Conservation (phyloP, 1,140 invertebrate genomes). For the Drosophila orena region DNA sequence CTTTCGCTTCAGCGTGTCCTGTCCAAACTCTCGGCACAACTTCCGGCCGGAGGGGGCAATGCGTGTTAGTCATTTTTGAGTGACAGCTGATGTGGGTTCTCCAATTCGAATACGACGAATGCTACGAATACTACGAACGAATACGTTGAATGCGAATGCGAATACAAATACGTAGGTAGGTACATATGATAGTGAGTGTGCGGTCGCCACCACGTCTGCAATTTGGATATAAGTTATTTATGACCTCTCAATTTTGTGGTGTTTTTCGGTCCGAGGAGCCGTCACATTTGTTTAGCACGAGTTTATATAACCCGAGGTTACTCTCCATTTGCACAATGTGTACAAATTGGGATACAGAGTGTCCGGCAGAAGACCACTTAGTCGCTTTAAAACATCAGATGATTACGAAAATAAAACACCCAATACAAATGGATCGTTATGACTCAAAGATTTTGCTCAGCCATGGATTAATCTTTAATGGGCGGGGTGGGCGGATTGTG, state of each 20-base stretch:
- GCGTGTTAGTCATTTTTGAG: constrained; percentile 36
- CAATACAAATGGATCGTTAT: too few relatives aligned
- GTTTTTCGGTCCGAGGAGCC: constrained; percentile 1
- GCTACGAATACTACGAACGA: too few relatives aligned
- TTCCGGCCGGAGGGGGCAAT: constrained; percentile 1
- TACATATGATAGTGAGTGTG: not conserved
- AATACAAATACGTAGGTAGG: too few relatives aligned
- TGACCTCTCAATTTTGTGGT: constrained; percentile 34
- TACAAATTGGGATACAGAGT: not conserved
- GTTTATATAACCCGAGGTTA: constrained; percentile 6
- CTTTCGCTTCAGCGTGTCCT: constrained; percentile 7
- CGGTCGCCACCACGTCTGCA: constrained; percentile 18
- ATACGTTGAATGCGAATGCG: too few relatives aligned
- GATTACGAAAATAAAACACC: not conserved
- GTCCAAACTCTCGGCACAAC: constrained; percentile 20
- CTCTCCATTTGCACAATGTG: not conserved
- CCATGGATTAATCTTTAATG: too few relatives aligned
- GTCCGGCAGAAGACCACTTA: not conserved
- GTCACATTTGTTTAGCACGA: constrained; percentile 33
- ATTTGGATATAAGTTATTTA: constrained; percentile 46
- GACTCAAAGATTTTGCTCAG: too few relatives aligned
- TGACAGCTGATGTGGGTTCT: constrained; percentile 38
- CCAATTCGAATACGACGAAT: not conserved
- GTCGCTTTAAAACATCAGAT: not conserved
- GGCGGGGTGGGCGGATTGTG: too few relatives aligned